Percentiles rank a stretch among this genome's conserved stretches.
phyloP scores from a whole-genome alignment of 1,140 invertebrate genomes.

The Musca vetustissima region DNA sequence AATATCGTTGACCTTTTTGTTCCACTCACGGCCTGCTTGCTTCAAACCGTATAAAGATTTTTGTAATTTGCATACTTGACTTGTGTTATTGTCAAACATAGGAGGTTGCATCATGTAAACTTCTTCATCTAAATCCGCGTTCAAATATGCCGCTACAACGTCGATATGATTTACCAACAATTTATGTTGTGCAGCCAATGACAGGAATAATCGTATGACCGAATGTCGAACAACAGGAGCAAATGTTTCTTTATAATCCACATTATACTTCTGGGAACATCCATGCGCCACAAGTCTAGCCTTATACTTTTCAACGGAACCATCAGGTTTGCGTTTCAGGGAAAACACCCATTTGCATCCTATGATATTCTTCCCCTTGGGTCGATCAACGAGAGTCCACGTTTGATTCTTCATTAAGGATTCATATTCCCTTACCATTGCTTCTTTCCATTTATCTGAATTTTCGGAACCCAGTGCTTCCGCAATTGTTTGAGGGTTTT shows the following conservation, averaged over 20 bases:
- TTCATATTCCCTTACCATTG: slow-evolving; percentile 12
- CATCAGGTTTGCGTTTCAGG: neutral
- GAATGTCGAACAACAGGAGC: too few species aligned
- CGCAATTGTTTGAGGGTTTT: neutral
- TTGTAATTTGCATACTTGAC: slow-evolving; percentile 39
- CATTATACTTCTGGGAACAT: slow-evolving; percentile 8
- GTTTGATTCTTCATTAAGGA: slow-evolving; percentile 36
- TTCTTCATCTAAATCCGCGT: slow-evolving; percentile 54
- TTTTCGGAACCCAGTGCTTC: neutral
- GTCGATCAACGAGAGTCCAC: slow-evolving; percentile 37
- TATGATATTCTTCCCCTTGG: slow-evolving; percentile 8
- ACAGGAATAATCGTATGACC: slow-evolving; percentile 32
- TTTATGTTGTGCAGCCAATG: slow-evolving; percentile 42
- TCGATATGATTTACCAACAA: slow-evolving; percentile 51
- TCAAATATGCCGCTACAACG: slow-evolving; percentile 55
- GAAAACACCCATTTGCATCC: slow-evolving; percentile 18
- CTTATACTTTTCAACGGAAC: slow-evolving; percentile 15
- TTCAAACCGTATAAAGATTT: slow-evolving; percentile 49
- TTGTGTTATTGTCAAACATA: slow-evolving; percentile 30
- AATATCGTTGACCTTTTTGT: slow-evolving; percentile 34
- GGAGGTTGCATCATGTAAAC: slow-evolving; percentile 55
- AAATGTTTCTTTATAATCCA: slow-evolving; percentile 25
- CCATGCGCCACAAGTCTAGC: slow-evolving; percentile 1
- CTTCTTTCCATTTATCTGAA: slow-evolving; percentile 7
- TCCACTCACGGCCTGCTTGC: slow-evolving; percentile 45